Evolutionary conservation across 2,888 invertebrate species (phyloP), one percentile per base, ranked within the genome.

Genomic region (Campaea margaritaria): DNA sequence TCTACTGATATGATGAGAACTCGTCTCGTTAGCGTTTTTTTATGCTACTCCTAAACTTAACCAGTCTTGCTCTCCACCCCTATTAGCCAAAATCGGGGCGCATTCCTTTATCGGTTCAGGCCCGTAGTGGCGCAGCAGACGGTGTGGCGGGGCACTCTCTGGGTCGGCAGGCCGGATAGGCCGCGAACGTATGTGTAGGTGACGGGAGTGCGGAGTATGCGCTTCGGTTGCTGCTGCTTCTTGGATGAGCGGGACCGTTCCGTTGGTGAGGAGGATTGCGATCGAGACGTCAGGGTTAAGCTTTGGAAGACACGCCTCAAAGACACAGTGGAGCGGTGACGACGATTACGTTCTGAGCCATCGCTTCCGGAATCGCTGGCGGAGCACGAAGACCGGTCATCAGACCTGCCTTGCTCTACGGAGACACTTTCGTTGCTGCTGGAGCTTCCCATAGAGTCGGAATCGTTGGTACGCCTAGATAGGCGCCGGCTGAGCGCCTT

Each of bases 171-270:
- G 10, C 97, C 97, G 9, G 96, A 96, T 66, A 96, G 93, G 45
- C 97, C 97, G 67, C 95, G 95, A 1, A 96, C 95, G 83, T 97
- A 97, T 9, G 96, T 96, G 83, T 97, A 96, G 0, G 95, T 94
- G 11, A 96, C 95, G 0, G 97, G 97, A 50, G 96, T 94, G 39
- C 97, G 93, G 9, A 97, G 91, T 64, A 97, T 97, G 71, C 95
- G 94, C 79, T 96, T 96, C 0, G 96, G 96, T 58, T 94, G 93
- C 38, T 90, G 86, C 75, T 94, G 95, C 71, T 95, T 95, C 76
- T 94, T 93, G 12, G 89, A 86, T 58, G 82, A 86, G 10, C 91
- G 82, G 39, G 86, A 78, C 8, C 89, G 83, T 61, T 91, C 89
- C 11, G 84, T 86, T 31, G 94, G 94, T 58, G 93, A 94, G 81